A percentile compares a stretch with the other conserved stretches of the same genome.
Evolutionary conservation across 2,888 invertebrate species (phyloP).

Genomic region (Dicranocentrus wangi): DNA sequence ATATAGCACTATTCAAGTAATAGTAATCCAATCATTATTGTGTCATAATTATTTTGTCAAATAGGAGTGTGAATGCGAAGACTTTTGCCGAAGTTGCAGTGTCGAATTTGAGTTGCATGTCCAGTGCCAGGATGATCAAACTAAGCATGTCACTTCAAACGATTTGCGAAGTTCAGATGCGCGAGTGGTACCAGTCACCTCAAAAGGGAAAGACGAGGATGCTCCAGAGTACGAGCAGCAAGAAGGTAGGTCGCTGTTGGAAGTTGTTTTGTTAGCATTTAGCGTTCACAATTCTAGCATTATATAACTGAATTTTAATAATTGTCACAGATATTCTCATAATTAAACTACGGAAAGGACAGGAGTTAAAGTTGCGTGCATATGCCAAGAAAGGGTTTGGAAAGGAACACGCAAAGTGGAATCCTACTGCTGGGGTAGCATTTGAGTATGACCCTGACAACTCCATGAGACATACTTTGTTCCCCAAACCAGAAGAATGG

Average conservation of each 20-base stretch:
- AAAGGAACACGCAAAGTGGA: slow-evolving; percentile 99
- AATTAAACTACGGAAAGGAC: slow-evolving; percentile 85
- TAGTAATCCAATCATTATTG: no score
- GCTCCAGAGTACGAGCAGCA: slow-evolving; percentile 92
- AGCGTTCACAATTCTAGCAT: not conserved
- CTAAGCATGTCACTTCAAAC: slow-evolving; percentile 95
- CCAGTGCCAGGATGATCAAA: slow-evolving; percentile 94
- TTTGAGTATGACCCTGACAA: slow-evolving; percentile 99
- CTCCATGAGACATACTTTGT: slow-evolving; percentile 94
- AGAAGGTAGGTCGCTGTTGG: slow-evolving; percentile 81
- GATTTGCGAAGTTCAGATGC: slow-evolving; percentile 94
- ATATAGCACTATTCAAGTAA: no score
- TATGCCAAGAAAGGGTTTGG: slow-evolving; percentile 98
- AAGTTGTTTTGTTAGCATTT: not conserved
- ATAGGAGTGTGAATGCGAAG: slow-evolving; percentile 95
- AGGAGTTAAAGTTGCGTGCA: slow-evolving; percentile 93
- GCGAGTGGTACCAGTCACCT: slow-evolving; percentile 93
- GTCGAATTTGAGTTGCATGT: slow-evolving; percentile 98
- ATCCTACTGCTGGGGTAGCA: slow-evolving; percentile 97
- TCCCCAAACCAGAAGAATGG: slow-evolving; percentile 98
- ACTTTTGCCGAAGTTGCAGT: slow-evolving; percentile 98
- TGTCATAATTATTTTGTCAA: slow-evolving; percentile 58
- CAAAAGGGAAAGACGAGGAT: slow-evolving; percentile 85
- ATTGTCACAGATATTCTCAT: slow-evolving; percentile 79
- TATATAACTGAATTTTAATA: not conserved